A percentile compares a stretch with the other conserved stretches of the same genome.
These are phyloP conservation scores for Edolisoma coerulescens DNA, from an alignment of 2,113 vertebrate species.

Conservation along the genomic window DNA sequence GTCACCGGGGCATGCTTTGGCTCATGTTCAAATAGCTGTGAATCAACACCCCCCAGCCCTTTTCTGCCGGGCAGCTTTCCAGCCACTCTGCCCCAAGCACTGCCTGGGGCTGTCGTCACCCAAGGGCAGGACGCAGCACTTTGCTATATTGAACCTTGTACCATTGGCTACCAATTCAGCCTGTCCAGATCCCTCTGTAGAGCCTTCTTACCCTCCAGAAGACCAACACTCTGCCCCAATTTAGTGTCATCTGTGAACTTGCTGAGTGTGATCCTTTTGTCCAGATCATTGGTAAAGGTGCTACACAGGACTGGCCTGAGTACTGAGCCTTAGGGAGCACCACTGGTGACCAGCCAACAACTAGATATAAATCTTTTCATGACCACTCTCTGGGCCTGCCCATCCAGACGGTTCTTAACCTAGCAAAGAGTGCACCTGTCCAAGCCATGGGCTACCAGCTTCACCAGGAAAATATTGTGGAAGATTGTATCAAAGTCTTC, in stretches of 20 bases:
- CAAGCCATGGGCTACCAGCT: not conserved
- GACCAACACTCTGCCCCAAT: not conserved
- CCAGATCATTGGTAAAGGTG: not conserved
- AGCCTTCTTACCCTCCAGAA: not conserved
- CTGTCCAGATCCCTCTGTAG: not conserved
- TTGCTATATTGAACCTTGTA: fast-evolving
- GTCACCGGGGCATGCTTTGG: not conserved
- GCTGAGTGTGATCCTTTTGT: not conserved
- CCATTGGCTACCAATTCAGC: not conserved
- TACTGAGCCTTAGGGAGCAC: not conserved
- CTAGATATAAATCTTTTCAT: not conserved
- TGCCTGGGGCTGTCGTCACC: too few species aligned
- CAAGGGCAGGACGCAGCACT: not conserved
- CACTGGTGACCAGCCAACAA: not conserved
- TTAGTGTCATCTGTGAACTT: not conserved
- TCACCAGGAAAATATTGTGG: not conserved
- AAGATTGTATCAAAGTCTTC: not conserved
- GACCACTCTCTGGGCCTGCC: not conserved
- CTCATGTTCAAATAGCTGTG: not conserved
- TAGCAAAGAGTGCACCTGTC: not conserved
- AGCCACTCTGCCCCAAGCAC: not conserved
- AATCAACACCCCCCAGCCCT: not conserved
- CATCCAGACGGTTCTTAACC: not conserved
- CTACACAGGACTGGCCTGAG: not conserved
- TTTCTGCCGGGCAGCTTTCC: not conserved